Percentiles rank a stretch among this genome's conserved stretches.
phyloP scores from a whole-genome alignment of 2,113 vertebrate species.

The Coracopsis vasa region DNA sequence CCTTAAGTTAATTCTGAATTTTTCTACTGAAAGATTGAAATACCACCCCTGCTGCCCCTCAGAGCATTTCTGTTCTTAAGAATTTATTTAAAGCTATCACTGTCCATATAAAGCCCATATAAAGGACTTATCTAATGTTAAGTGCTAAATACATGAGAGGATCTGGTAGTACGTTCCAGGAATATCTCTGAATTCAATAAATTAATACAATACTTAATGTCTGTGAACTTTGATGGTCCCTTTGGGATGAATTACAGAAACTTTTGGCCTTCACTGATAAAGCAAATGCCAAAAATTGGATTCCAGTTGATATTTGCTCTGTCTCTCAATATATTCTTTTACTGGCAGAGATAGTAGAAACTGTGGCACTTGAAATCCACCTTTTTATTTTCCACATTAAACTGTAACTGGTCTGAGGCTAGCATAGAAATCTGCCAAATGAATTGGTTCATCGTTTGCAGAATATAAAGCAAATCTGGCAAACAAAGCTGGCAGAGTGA shows the following conservation, averaged over 20 bases:
- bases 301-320: background rate
- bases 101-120: background rate
- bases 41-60: background rate
- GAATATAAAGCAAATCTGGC: background rate
- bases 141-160: background rate
- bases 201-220: background rate
- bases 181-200: background rate
- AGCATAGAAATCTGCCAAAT: slow-evolving; percentile 5
- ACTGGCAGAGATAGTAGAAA: background rate
- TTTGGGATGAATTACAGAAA: background rate
- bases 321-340: background rate
- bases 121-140: background rate
- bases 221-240: background rate
- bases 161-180: background rate
- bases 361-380: background rate
- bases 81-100: background rate
- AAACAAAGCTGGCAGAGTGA: background rate
- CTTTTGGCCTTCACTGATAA: background rate
- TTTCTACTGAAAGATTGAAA: background rate
- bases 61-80: background rate
- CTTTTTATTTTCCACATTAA: background rate
- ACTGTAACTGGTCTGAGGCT: background rate
- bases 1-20: background rate
- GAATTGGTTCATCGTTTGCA: background rate
- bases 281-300: background rate